Conservation (phyloP, 2,888 invertebrate species). For the Syrista parreyssii region DNA sequence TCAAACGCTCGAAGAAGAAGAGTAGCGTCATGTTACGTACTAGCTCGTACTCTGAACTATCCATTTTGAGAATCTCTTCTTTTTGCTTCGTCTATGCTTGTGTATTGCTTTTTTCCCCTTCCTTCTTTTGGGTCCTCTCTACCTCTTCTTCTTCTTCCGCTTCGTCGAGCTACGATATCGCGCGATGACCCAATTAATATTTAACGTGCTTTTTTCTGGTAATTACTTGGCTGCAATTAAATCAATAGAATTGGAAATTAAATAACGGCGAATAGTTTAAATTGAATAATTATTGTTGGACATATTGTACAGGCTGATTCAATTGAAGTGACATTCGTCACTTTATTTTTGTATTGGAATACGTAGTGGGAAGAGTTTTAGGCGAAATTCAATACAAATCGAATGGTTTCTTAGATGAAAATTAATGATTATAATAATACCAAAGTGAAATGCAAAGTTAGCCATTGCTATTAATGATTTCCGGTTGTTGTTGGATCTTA, state of each 20-base stretch:
- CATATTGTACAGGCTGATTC: not conserved
- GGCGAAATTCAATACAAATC: not conserved
- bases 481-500: not conserved
- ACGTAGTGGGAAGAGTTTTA: not conserved
- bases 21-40: conserved; percentile 95
- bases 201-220: not conserved
- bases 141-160: not conserved
- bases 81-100: conserved; percentile 1
- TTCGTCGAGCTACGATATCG: not conserved
- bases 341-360: too few relatives aligned
- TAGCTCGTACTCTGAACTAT: conserved; percentile 93
- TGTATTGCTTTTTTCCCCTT: not conserved
- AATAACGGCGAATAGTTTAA: not conserved
- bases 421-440: not conserved
- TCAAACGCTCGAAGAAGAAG: conserved; percentile 97
- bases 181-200: not conserved
- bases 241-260: not conserved
- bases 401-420: not conserved
- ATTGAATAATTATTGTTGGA: not conserved
- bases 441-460: not conserved
- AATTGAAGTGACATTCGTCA: not conserved
- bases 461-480: not conserved
- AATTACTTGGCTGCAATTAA: not conserved
- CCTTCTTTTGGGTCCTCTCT: not conserved
- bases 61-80: conserved; percentile 73